Percentiles rank a stretch among this genome's conserved stretches.
Conservation (phyloP, 2,888 invertebrate species). For the Dexiosoma caninum region DNA sequence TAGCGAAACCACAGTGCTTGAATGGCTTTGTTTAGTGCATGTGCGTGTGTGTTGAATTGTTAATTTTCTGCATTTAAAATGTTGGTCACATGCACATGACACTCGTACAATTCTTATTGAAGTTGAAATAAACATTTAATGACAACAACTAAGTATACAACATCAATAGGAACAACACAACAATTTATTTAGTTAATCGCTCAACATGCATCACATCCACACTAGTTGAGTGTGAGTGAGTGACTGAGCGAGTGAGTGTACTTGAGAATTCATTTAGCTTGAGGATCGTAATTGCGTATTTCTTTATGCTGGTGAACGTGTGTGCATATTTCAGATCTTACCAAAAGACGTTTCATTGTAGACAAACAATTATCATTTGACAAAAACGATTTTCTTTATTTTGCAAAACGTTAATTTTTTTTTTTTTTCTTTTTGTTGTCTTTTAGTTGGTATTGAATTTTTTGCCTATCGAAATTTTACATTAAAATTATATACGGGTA, state of each 20-base stretch:
- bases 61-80: slow-evolving; percentile 25
- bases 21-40: not conserved
- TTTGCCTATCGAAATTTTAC: not conserved
- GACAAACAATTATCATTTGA: slow-evolving; percentile 51
- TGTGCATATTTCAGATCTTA: not conserved
- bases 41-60: slow-evolving; percentile 13
- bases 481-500: not conserved
- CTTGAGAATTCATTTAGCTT: slow-evolving; percentile 54
- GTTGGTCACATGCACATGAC: slow-evolving; percentile 56
- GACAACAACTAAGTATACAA: slow-evolving; percentile 1
- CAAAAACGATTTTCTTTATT: slow-evolving; percentile 43
- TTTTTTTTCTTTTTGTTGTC: too few species aligned
- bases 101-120: slow-evolving; percentile 28
- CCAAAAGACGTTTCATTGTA: slow-evolving; percentile 25
- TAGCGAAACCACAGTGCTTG: not conserved
- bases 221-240: slow-evolving; percentile 7
- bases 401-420: not conserved
- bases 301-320: too few species aligned
- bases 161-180: slow-evolving; percentile 18
- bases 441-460: not conserved
- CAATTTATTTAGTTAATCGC: not conserved
- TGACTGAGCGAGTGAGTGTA: slow-evolving; percentile 9
- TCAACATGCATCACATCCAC: not conserved
- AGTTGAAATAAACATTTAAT: slow-evolving; percentile 36
- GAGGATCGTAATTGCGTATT: slow-evolving; percentile 16